Evolutionary conservation across 2,888 invertebrate species (phyloP), one percentile per base, ranked within the genome.

Genomic region (Dione vanillae): DNA sequence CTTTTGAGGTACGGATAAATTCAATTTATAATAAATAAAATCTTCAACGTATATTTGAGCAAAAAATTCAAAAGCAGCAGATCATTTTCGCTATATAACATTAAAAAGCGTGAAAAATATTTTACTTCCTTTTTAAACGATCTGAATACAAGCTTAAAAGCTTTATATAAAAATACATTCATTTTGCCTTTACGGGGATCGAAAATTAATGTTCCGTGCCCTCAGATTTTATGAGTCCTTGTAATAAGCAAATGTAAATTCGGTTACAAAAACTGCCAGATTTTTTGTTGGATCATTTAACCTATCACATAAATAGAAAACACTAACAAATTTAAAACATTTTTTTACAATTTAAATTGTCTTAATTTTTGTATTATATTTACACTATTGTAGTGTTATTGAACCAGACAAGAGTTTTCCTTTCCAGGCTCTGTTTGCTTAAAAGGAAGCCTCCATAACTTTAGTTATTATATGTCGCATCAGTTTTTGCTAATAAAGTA

Each of bases 211-310:
- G 64, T 54, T 1, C n/a, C 37, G 56, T 51, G 45, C 59, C 51
- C 54, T 71, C 67, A 54, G 67, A 65, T 71, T 71, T 67, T 67
- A 62, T 67, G 58, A 43, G 51, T 64, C 51, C 7, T 11, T 16
- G 10, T 61, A 16, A 45, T 35, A 35, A 61, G 43, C 27, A 43
- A 20, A 43, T 43, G 45, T 61, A 35, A 61, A 45, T 45, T 61
- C 45, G 27, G n/a, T 8, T 45, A 35, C n/a, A n/a, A 35, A 45
- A 43, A 45, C 27, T 54, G n/a, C 8, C 37, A 35, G 9, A n/a
- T n/a, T 35, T 35, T 54, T 35, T 5, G 5, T 3, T 27, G 27
- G 27, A 27, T 3, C 27, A 27, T 27, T n/a, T n/a, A n/a, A n/a
- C n/a, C n/a, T n/a, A n/a, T n/a, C n/a, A n/a, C n/a, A n/a, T n/a